phyloP scores from a whole-genome alignment of 2,113 vertebrate genomes.

The Plecotus auritus region DNA sequence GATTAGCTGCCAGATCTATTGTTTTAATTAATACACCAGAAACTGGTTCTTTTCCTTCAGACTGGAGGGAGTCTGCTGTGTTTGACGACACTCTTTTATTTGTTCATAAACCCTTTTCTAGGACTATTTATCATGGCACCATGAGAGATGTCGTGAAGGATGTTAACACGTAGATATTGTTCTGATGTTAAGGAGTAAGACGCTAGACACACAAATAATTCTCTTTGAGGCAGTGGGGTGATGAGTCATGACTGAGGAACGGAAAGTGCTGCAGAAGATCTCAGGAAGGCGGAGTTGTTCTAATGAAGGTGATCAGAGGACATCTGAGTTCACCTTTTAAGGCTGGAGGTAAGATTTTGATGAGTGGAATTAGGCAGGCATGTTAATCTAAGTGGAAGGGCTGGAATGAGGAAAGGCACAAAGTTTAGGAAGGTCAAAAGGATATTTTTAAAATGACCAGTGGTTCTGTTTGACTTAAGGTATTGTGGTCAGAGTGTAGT shows the following conservation, averaged over 20 bases:
- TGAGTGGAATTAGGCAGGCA: neutral
- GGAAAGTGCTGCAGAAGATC: accelerated
- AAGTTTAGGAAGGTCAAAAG: neutral
- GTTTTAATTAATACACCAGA: neutral
- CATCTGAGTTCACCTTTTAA: neutral
- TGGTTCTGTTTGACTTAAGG: neutral
- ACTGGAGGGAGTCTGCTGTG: neutral
- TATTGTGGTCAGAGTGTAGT: accelerated
- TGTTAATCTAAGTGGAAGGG: neutral
- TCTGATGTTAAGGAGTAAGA: neutral
- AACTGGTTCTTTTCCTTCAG: neutral
- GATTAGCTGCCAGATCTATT: neutral
- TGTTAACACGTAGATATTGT: neutral
- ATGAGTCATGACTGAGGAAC: neutral
- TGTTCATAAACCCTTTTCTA: neutral
- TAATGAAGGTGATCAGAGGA: neutral
- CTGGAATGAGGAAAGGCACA: neutral
- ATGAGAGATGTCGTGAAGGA: accelerated
- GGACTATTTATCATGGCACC: neutral
- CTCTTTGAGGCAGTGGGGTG: too few species aligned
- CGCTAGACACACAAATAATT: neutral
- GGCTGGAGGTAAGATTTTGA: neutral
- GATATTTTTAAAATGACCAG: neutral
- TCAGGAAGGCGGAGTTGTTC: neutral
- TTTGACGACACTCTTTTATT: neutral